These are phyloP conservation scores for Drosophila kuntzei DNA, from an alignment of 2,888 invertebrate species.

Conservation along the genomic window DNA sequence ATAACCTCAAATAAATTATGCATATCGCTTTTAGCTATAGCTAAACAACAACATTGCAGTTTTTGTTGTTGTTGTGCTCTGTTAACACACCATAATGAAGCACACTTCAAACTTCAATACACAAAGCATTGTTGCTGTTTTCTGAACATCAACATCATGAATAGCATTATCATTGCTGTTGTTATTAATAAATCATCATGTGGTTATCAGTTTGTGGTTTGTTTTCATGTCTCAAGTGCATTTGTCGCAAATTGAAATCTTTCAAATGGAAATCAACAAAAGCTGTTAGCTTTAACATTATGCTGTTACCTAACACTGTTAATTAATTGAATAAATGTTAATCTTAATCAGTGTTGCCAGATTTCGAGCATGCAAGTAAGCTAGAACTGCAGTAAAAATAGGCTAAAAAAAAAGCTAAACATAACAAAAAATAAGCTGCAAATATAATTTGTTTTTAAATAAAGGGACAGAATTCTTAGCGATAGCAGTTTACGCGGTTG, in stretches of 20 bases:
- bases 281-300: not conserved
- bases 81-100: slow-evolving; percentile 46
- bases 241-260: not conserved
- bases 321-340: not conserved
- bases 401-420: no score
- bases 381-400: no score
- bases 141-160: not conserved
- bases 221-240: not conserved
- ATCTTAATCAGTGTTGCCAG: no score
- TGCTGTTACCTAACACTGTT: not conserved
- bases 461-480: no score
- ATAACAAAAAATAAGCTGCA: no score
- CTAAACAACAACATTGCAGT: slow-evolving; percentile 9
- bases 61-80: not conserved
- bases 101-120: slow-evolving; percentile 41
- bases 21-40: slow-evolving; percentile 9
- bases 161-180: not conserved
- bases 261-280: not conserved
- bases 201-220: slow-evolving; percentile 9
- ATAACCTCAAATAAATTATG: slow-evolving; percentile 34
- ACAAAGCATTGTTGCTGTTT: slow-evolving; percentile 41
- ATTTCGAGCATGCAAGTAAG: no score
- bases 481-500: no score
- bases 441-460: no score
- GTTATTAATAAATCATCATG: not conserved